Conservation (phyloP, 2,113 vertebrate genomes). For the Lichenostomus cassidix region DNA sequence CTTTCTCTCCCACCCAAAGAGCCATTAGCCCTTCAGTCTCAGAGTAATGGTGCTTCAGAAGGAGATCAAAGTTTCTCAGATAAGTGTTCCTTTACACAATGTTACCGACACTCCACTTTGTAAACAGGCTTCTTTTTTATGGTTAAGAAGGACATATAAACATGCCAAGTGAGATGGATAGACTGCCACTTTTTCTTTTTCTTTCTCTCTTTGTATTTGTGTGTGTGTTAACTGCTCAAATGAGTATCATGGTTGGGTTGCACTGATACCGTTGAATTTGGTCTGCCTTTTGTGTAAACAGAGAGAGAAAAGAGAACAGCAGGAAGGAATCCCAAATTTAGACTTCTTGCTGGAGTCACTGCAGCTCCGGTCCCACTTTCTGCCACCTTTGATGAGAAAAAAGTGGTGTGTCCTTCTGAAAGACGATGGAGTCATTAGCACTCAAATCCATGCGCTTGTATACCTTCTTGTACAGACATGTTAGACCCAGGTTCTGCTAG, state of each 20-base stretch:
- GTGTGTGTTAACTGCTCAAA: not conserved
- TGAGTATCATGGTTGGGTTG: conserved; percentile 38
- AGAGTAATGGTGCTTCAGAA: conserved; percentile 66
- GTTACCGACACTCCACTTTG: conserved; percentile 75
- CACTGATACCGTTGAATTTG: not conserved
- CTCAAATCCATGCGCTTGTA: not conserved
- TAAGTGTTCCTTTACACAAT: conserved; percentile 71
- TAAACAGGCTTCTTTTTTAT: conserved; percentile 72
- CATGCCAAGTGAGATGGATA: conserved; percentile 72
- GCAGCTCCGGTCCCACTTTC: not conserved
- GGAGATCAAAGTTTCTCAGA: conserved; percentile 75
- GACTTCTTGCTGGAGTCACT: not conserved
- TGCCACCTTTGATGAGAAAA: not conserved
- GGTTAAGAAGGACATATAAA: conserved; percentile 71
- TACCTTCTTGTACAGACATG: not conserved
- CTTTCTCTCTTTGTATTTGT: conserved; percentile 35
- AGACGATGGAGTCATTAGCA: not conserved
- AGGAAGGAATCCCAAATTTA: not conserved
- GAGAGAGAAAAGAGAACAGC: not conserved
- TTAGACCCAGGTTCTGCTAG: not conserved
- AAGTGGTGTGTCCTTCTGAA: not conserved
- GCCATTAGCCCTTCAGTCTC: conserved; percentile 32
- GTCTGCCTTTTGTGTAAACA: conserved; percentile 53
- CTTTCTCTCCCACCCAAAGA: conserved; percentile 32
- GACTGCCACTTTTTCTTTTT: conserved; percentile 56